Evolutionary conservation across 2,797 vertebrate genomes (phyloP).

Genomic region (Psittacula echo): DNA sequence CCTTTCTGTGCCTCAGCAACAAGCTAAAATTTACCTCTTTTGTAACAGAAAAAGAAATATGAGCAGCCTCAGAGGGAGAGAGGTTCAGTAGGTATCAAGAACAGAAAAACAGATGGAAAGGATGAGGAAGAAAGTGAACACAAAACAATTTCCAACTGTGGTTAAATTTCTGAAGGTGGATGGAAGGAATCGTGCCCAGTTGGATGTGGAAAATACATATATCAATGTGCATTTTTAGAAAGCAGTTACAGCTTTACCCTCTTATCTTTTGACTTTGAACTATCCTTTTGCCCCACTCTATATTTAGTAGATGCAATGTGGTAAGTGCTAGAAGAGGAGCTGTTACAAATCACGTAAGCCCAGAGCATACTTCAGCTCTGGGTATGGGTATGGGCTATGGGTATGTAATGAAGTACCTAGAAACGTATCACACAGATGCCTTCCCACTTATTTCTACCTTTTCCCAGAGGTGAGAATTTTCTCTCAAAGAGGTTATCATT

Average conservation of each 20-base stretch:
- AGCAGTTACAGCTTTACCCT: not conserved
- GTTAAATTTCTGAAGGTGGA: not conserved
- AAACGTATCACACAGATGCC: not conserved
- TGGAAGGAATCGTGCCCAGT: not conserved
- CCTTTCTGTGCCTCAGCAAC: not conserved
- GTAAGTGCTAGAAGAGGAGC: not conserved
- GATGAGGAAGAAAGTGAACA: not conserved
- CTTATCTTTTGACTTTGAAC: conserved; percentile 7
- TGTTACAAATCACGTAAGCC: not conserved
- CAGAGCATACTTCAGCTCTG: not conserved
- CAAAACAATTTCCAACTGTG: not conserved
- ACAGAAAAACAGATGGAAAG: not conserved
- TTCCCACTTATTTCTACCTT: not conserved
- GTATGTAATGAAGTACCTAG: not conserved
- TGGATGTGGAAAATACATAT: not conserved
- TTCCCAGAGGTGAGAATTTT: not conserved
- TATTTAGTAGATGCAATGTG: conserved; percentile 24
- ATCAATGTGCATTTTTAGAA: not conserved
- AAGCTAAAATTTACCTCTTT: not conserved
- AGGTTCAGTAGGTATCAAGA: not conserved
- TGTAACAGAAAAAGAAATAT: not conserved
- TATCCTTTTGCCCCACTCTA: not conserved
- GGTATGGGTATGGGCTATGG: not conserved
- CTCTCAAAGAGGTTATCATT: not conserved
- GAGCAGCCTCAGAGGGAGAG: not conserved